phyloP scores from a whole-genome alignment of 2,113 vertebrate species.

The Callocephalon fimbriatum region DNA sequence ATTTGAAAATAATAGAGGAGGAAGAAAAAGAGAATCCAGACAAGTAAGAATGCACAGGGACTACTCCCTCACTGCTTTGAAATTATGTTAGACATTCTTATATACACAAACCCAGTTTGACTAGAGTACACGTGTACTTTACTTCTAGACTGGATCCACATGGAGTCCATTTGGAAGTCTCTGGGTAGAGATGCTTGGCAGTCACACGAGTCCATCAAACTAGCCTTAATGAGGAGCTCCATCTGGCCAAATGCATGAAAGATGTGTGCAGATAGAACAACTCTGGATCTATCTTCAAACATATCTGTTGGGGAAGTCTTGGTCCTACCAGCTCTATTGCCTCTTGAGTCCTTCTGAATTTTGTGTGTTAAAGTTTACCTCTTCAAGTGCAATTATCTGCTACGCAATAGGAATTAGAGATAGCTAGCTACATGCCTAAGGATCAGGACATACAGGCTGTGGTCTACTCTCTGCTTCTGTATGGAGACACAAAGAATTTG shows the following conservation, averaged over 20 bases:
- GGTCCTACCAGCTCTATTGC: background rate
- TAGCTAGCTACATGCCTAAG: background rate
- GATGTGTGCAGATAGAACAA: background rate
- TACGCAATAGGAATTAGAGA: background rate
- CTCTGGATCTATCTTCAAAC: background rate
- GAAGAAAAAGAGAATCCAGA: background rate
- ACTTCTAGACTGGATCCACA: background rate
- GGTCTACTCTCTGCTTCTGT: background rate
- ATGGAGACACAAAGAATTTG: background rate
- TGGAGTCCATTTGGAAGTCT: background rate
- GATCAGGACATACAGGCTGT: background rate
- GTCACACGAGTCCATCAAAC: background rate
- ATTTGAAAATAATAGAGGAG: background rate
- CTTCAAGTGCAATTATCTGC: background rate
- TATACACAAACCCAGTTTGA: background rate
- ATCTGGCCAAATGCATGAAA: background rate
- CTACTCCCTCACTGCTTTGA: background rate
- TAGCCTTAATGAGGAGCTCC: background rate
- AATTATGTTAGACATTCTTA: background rate
- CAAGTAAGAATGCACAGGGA: background rate
- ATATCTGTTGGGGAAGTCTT: background rate
- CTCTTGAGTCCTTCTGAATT: background rate
- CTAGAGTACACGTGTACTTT: background rate
- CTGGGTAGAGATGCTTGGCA: fast-evolving
- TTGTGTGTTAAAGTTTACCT: background rate